These are phyloP conservation scores for Prochilodus magdalenae DNA, from an alignment of 2,113 vertebrate species.

Conservation along the genomic window DNA sequence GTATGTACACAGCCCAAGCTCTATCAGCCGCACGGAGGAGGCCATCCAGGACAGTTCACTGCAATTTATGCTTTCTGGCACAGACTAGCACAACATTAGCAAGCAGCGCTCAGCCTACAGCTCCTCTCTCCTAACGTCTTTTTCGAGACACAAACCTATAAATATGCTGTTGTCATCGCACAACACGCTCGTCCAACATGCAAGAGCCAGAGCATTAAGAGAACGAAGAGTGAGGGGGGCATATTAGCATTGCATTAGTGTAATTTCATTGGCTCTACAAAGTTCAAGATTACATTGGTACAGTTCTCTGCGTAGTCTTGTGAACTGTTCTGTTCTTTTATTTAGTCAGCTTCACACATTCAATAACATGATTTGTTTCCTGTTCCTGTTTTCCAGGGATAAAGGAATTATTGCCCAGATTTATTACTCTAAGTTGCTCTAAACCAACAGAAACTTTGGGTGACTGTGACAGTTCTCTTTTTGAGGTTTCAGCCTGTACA, in stretches of 20 bases:
- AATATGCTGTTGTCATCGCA: not conserved
- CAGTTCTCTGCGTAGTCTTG: too few relatives aligned
- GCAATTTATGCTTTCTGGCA: constrained; percentile 45
- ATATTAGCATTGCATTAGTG: too few relatives aligned
- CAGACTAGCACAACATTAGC: not conserved
- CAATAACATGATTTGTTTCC: too few relatives aligned
- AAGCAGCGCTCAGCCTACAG: constrained; percentile 1
- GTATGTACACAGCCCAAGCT: constrained; percentile 50
- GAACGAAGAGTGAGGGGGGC: not conserved
- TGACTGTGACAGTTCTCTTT: too few relatives aligned
- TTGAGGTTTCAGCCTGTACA: too few relatives aligned
- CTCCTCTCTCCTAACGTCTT: constrained; percentile 11
- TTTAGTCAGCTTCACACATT: too few relatives aligned
- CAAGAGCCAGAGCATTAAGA: not conserved
- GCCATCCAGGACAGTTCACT: constrained; percentile 26
- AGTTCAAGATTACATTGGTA: not conserved
- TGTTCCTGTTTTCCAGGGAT: too few relatives aligned
- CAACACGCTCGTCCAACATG: not conserved
- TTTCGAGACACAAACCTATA: constrained; percentile 9
- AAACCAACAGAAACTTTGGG: too few relatives aligned
- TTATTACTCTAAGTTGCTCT: too few relatives aligned
- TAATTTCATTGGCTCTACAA: not conserved
- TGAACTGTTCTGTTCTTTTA: too few relatives aligned
- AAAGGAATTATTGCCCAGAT: too few relatives aligned
- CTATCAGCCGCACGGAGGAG: constrained; percentile 25